Conservation (phyloP, 2,888 invertebrate species). For the Cephus runcator region DNA sequence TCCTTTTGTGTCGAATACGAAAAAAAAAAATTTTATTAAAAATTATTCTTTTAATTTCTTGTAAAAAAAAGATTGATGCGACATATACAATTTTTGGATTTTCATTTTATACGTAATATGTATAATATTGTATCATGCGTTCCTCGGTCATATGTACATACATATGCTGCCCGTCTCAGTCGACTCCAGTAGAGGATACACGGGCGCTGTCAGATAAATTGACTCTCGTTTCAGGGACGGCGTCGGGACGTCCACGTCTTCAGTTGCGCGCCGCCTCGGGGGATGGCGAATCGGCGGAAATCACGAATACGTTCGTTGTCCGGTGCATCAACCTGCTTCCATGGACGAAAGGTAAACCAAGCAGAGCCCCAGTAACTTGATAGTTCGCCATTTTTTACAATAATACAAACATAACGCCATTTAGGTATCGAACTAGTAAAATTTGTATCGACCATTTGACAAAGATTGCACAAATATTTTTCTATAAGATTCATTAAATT, state of each 20-base stretch:
- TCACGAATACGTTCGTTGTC: constrained; percentile 60
- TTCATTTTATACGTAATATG: background rate
- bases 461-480: too few species aligned
- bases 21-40: background rate
- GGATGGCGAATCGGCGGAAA: constrained; percentile 55
- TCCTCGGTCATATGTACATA: constrained; percentile 13
- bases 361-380: background rate
- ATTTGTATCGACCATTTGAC: too few species aligned
- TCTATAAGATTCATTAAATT: too few species aligned
- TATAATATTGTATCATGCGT: background rate
- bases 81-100: background rate
- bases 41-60: background rate
- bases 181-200: too few species aligned
- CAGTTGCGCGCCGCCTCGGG: constrained; percentile 51
- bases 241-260: constrained; percentile 38
- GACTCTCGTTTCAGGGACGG: constrained; percentile 33
- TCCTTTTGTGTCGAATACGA: background rate
- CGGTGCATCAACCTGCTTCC: constrained; percentile 58
- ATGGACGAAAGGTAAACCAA: constrained; percentile 57
- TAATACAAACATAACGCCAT: background rate
- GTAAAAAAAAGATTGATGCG: background rate
- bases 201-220: too few species aligned
- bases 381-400: constrained; percentile 1
- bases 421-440: too few species aligned
- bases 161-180: background rate